Conservation (phyloP, 2,113 vertebrate species). For the Callipepla californica region DNA sequence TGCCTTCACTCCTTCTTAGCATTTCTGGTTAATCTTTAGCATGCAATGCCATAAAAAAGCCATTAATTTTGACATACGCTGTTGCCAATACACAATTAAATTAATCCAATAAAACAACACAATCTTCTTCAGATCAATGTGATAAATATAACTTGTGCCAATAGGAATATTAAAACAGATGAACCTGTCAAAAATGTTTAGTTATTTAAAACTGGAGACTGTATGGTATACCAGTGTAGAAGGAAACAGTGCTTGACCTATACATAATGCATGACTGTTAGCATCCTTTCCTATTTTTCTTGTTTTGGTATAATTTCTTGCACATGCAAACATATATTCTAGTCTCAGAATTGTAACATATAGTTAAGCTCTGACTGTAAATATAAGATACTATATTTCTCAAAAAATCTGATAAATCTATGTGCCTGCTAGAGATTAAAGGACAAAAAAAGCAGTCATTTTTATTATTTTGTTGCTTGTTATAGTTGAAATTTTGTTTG, state of each 20-base stretch:
- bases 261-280: neutral
- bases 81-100: slow-evolving; percentile 3
- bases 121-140: neutral
- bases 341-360: neutral
- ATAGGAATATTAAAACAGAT: neutral
- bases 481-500: neutral
- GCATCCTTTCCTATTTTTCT: neutral
- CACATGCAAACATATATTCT: neutral
- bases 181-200: neutral
- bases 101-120: slow-evolving; percentile 4
- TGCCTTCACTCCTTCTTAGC: neutral
- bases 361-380: neutral
- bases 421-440: neutral
- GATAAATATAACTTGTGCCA: neutral
- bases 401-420: neutral
- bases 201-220: neutral
- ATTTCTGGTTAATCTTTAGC: slow-evolving; percentile 11
- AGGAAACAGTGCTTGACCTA: neutral
- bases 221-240: neutral
- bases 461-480: neutral
- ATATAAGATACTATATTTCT: neutral
- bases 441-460: neutral
- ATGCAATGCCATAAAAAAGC: slow-evolving; percentile 28
- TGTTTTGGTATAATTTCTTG: neutral
- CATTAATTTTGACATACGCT: neutral